Percentiles rank a stretch among this genome's conserved stretches.
phyloP scores from a whole-genome alignment of 2,888 invertebrate species.

The Hedya salicella region DNA sequence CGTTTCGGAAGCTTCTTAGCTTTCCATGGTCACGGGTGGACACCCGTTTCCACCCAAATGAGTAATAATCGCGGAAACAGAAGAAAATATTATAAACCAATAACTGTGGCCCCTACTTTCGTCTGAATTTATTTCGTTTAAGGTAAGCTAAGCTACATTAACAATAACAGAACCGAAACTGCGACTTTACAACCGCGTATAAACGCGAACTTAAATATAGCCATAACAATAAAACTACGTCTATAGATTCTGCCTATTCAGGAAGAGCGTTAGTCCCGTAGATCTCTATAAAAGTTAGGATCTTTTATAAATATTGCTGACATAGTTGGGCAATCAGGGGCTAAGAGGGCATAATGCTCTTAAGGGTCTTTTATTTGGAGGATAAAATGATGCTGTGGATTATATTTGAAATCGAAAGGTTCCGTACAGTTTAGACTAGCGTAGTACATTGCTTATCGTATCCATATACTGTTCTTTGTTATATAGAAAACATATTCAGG shows the following conservation, averaged over 20 bases:
- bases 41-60: no score
- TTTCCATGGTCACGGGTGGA: no score
- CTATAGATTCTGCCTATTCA: background rate
- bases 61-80: no score
- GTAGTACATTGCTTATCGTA: no score
- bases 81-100: no score
- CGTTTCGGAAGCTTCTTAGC: no score
- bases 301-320: background rate
- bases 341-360: slow-evolving; percentile 22
- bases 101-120: background rate
- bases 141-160: no score
- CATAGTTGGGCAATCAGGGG: slow-evolving; percentile 20
- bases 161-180: background rate
- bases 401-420: slow-evolving; percentile 12
- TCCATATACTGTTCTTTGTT: no score
- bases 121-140: background rate
- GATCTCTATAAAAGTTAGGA: background rate
- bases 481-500: no score
- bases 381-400: slow-evolving; percentile 45
- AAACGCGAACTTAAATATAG: slow-evolving; percentile 20
- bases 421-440: slow-evolving; percentile 11
- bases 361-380: slow-evolving; percentile 46
- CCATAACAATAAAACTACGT: slow-evolving; percentile 41
- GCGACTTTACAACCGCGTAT: background rate
- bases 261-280: background rate